phyloP scores from a whole-genome alignment of 2,797 vertebrate species.

The Poecilia gillii region DNA sequence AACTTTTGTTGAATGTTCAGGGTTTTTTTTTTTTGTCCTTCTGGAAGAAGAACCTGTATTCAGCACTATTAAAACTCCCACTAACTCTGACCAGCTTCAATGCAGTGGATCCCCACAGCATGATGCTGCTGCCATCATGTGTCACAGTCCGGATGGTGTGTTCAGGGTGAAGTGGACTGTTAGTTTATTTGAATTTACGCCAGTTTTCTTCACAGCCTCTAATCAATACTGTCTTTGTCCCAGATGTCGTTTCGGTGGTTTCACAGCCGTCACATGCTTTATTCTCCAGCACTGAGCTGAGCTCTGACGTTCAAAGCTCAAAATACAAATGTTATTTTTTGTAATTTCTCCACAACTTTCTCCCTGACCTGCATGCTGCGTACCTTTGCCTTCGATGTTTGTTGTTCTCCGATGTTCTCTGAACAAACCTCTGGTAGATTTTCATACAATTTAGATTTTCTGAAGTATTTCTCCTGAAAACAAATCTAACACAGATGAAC shows the following conservation, averaged over 20 bases:
- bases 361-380: not conserved
- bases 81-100: not conserved
- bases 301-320: not conserved
- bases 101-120: not conserved
- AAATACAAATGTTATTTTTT: not conserved
- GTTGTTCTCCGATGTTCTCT: not conserved
- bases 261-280: not conserved
- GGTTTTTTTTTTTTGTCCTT: not conserved
- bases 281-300: not conserved
- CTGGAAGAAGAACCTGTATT: not conserved
- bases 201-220: not conserved
- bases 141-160: not conserved
- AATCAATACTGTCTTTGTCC: not conserved
- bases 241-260: not conserved
- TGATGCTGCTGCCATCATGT: conserved; percentile 13
- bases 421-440: not conserved
- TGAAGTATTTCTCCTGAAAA: not conserved
- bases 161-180: not conserved
- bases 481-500: not conserved
- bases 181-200: not conserved
- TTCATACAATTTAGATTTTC: not conserved
- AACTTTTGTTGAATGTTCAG: not conserved
- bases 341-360: not conserved
- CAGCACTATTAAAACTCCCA: not conserved
- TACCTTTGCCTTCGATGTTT: not conserved